Evolutionary conservation across 2,888 invertebrate genomes (phyloP), one percentile per base, ranked within the genome.

Genomic region (Falcaria lacertinaria): DNA sequence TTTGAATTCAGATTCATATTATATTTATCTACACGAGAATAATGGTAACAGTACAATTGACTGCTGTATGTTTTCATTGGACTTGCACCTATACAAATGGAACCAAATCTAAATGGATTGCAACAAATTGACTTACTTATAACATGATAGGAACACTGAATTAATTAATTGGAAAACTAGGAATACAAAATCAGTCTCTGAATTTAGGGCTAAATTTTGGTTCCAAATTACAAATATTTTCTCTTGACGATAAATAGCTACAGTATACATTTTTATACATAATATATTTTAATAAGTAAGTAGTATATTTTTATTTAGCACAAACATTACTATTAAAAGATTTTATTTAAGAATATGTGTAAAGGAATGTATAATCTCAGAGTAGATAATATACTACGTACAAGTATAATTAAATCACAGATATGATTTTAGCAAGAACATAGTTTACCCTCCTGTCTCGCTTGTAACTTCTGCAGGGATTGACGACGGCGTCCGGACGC

Each of bases 401-500:
- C n/a, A 54, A 54, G 50, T 66, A 57, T 62, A 64, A 28, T 11
- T 28, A 52, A 65, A 77, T 78, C 75, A 77, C 74, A 79, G 75
- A 58, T 44, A 48, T 49, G 42, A 53, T 41, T 41, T 48, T 80
- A 89, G 64, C 88, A 89, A 42, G 80, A 71, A 68, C 88, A 88
- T 42, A 78, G 50, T 40, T 84, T 83, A 37, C 71, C 67, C 35
- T 87, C 88, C 50, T 85, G 84, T 50, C 72, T 80, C 1, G 86
- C 84, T 60, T 87, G 87, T 19, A 88, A 67, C 50, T 77, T 84
- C 47, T 88, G 89, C 39, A 89, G 60, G 0, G 88, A 88, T 47
- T 88, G 82, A 7, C 80, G 72, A 25, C 89, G 78, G 0, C 87
- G 69, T 0, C 89, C 89, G 0, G 89, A 82, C 0, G 90, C 88